These are phyloP conservation scores for Peromyscus eremicus DNA, from an alignment of 2,797 vertebrate species.

Conservation along the genomic window DNA sequence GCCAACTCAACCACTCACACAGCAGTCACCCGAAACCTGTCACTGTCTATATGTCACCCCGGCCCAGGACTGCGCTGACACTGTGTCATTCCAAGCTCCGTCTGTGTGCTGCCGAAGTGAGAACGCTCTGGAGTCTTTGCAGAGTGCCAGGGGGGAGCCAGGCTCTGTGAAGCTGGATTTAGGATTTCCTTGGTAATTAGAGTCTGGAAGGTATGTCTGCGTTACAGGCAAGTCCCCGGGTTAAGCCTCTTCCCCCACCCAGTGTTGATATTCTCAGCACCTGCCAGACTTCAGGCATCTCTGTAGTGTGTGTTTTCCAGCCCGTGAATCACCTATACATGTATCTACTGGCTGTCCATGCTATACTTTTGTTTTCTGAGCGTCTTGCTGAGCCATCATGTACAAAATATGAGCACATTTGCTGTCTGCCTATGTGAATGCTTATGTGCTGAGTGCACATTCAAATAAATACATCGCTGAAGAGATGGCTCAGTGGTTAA, in stretches of 20 bases:
- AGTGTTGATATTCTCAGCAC: neutral
- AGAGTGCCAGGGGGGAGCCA: neutral
- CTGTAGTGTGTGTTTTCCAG: neutral
- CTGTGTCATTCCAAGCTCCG: conserved; percentile 27
- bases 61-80: neutral
- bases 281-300: neutral
- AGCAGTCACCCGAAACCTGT: neutral
- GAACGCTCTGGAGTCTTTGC: neutral
- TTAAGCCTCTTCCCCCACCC: neutral
- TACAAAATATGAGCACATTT: neutral
- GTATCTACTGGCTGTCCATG: neutral
- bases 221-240: neutral
- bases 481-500: neutral
- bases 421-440: neutral
- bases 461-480: neutral
- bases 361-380: neutral
- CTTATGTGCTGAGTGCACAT: neutral
- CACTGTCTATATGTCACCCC: neutral
- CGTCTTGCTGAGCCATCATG: neutral
- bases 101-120: neutral
- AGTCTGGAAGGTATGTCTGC: neutral
- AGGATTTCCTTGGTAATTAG: conserved; percentile 32
- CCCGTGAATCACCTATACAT: neutral
- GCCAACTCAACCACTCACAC: neutral
- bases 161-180: neutral